Conservation (phyloP, 2,888 invertebrate genomes). For the Choristoneura rosaceana region DNA sequence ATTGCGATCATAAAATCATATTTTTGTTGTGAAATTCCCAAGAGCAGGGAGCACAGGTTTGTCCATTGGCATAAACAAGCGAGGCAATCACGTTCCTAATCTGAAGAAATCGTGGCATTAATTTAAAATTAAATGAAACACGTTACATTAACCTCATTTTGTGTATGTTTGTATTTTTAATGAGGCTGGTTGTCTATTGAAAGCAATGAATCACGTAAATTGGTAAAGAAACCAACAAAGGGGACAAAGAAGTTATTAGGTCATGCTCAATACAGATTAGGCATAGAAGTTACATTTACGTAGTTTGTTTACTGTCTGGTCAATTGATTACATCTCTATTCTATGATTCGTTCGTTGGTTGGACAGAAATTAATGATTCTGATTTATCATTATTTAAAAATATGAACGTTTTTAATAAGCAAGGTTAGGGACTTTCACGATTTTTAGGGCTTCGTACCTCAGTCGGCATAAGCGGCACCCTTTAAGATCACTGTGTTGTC, state of each 20-base stretch:
- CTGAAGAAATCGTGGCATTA: conserved; percentile 17
- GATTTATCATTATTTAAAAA: too few species aligned
- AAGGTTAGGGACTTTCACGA: too few species aligned
- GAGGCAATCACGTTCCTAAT: background rate
- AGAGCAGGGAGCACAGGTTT: background rate
- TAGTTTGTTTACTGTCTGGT: background rate
- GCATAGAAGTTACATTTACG: background rate
- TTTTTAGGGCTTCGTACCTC: too few species aligned
- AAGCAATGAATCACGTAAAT: conserved; percentile 33
- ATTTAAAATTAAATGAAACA: conserved; percentile 22
- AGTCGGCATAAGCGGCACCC: too few species aligned
- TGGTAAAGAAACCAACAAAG: conserved; percentile 27
- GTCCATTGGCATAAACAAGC: background rate
- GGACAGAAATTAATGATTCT: too few species aligned
- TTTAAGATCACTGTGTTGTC: too few species aligned
- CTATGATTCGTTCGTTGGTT: background rate
- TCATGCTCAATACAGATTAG: conserved; percentile 1
- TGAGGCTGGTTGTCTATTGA: conserved; percentile 20
- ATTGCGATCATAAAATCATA: too few species aligned
- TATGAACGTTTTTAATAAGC: too few species aligned
- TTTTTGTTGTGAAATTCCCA: too few species aligned
- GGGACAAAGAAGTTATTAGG: conserved; percentile 10
- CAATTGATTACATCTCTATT: background rate
- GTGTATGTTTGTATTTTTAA: conserved; percentile 12
- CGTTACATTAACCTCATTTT: conserved; percentile 30